These are phyloP conservation scores for Proteles cristata DNA, from an alignment of 2,113 vertebrate species.

Conservation along the genomic window DNA sequence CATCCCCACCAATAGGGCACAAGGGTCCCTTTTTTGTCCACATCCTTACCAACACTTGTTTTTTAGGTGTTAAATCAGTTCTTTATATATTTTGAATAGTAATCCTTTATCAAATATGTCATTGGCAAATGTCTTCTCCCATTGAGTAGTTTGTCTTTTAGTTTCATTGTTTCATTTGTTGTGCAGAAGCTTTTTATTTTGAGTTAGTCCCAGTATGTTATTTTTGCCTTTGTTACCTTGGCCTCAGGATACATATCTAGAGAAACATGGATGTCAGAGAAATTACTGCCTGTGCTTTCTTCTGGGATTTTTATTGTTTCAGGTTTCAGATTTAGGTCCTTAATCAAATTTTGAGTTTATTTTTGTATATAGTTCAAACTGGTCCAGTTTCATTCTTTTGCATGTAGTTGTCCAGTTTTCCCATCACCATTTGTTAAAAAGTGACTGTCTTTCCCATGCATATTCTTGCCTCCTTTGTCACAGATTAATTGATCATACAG, in stretches of 20 bases:
- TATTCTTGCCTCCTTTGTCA: background rate
- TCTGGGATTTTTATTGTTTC: background rate
- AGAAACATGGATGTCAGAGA: background rate
- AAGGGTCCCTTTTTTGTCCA: background rate
- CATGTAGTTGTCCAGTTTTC: background rate
- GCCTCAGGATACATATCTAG: background rate
- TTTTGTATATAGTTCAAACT: background rate
- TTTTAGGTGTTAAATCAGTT: background rate
- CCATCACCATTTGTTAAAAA: background rate
- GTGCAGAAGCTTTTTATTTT: background rate
- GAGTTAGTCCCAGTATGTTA: background rate
- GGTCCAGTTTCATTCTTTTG: background rate
- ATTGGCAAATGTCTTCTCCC: background rate
- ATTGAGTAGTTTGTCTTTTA: background rate
- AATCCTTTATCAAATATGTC: background rate
- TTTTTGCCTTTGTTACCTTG: background rate
- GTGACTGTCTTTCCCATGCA: background rate
- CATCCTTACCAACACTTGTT: background rate
- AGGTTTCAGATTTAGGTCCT: background rate
- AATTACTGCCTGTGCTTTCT: background rate
- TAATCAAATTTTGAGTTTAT: background rate
- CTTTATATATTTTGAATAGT: background rate
- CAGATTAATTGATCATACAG: background rate
- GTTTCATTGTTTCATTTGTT: background rate
- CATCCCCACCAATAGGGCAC: background rate